These are phyloP conservation scores for Paguma larvata DNA, from an alignment of 2,797 vertebrate genomes.

Conservation along the genomic window DNA sequence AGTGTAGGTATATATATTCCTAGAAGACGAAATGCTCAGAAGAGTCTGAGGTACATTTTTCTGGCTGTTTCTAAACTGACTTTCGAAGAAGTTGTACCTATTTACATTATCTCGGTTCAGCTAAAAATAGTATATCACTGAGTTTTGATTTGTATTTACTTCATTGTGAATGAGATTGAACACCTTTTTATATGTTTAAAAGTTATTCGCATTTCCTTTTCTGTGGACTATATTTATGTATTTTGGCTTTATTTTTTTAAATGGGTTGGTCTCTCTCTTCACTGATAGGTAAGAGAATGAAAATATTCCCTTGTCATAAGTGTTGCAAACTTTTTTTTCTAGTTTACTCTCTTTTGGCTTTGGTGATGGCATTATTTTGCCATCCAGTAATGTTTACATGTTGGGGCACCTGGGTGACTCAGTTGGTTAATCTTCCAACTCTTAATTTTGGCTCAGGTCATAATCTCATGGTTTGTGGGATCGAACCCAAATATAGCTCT, in stretches of 20 bases:
- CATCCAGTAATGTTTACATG: background rate
- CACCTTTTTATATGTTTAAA: background rate
- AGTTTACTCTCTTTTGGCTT: background rate
- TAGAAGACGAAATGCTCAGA: background rate
- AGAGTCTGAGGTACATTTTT: background rate
- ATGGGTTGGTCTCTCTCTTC: background rate
- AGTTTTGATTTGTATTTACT: slow-evolving; percentile 35
- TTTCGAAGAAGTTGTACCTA: slow-evolving; percentile 20
- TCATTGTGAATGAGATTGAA: background rate
- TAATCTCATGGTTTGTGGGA: too few species aligned
- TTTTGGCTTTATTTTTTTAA: background rate
- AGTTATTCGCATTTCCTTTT: background rate
- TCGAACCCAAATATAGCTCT: too few species aligned
- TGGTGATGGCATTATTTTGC: background rate
- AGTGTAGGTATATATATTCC: background rate
- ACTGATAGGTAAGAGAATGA: background rate
- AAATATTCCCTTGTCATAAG: slow-evolving; percentile 23
- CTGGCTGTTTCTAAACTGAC: background rate
- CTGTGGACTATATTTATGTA: background rate
- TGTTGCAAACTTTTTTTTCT: background rate
- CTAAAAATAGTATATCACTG: background rate
- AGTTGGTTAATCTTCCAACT: too few species aligned
- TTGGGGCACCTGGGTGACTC: background rate
- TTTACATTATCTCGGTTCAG: background rate
- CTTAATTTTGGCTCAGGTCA: too few species aligned